phyloP scores from a whole-genome alignment of 1,140 invertebrate genomes.

The Antheraea pernyi region DNA sequence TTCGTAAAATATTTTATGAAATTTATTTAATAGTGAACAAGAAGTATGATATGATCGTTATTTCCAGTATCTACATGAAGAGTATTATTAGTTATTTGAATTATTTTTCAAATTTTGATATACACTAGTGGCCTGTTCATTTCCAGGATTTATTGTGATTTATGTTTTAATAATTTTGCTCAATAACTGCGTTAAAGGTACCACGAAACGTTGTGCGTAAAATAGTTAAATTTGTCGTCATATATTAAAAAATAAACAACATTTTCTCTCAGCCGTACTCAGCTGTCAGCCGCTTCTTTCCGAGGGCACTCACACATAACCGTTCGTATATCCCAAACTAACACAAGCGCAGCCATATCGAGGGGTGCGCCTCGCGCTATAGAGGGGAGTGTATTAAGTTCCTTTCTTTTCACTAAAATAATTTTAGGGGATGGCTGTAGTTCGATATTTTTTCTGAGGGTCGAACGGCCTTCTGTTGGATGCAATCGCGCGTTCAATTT shows the following conservation, averaged over 20 bases:
- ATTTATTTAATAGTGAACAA: too few relatives aligned
- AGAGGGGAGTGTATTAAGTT: slow-evolving; percentile 78
- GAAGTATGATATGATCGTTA: too few relatives aligned
- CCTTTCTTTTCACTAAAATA: slow-evolving; percentile 79
- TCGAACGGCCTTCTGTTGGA: slow-evolving; percentile 59
- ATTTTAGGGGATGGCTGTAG: slow-evolving; percentile 77
- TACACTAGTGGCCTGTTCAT: too few relatives aligned
- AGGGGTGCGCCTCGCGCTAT: slow-evolving; percentile 67
- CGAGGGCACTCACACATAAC: slow-evolving; percentile 61
- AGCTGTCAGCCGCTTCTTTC: slow-evolving; percentile 61
- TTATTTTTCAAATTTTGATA: too few relatives aligned
- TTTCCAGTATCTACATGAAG: too few relatives aligned
- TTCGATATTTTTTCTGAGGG: slow-evolving; percentile 72
- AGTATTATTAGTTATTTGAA: too few relatives aligned
- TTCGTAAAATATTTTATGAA: too few relatives aligned
- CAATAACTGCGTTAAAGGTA: too few relatives aligned
- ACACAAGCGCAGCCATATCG: slow-evolving; percentile 15
- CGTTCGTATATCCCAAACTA: slow-evolving; percentile 3
- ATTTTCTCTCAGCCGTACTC: slow-evolving; percentile 40
- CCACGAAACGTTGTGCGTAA: too few relatives aligned
- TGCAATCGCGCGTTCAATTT: slow-evolving; percentile 63
- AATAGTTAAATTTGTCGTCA: too few relatives aligned
- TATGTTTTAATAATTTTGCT: too few relatives aligned
- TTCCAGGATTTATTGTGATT: too few relatives aligned
- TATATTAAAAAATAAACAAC: slow-evolving; percentile 9